Percentiles rank a stretch among this genome's conserved stretches.
phyloP scores from a whole-genome alignment of 2,113 vertebrate genomes.

The Aphelocoma coerulescens region DNA sequence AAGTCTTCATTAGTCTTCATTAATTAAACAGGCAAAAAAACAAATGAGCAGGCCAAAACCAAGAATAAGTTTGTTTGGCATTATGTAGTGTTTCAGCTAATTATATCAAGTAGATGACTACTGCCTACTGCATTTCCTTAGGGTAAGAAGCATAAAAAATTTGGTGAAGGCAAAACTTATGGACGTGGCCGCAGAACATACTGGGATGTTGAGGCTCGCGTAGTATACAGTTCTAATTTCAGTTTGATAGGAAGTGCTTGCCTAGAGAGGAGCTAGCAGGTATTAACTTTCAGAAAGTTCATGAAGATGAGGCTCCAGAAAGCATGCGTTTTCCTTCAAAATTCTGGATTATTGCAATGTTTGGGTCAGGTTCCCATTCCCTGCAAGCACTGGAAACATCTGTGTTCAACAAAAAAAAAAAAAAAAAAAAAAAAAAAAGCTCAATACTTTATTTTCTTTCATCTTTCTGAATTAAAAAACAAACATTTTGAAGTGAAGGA shows the following conservation, averaged over 20 bases:
- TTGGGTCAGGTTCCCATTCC: not conserved
- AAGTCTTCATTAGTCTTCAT: not conserved
- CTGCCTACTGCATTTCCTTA: not conserved
- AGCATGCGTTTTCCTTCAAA: not conserved
- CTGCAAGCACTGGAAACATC: constrained; percentile 29
- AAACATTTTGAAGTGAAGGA: constrained; percentile 62
- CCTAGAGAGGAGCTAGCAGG: not conserved
- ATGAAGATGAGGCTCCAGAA: not conserved
- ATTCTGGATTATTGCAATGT: not conserved
- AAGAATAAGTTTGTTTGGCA: constrained; percentile 6
- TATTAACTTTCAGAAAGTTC: not conserved
- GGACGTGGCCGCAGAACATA: not conserved
- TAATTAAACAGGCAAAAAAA: constrained; percentile 6
- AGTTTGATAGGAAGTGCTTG: not conserved
- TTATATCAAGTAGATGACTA: not conserved
- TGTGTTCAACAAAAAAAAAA: not conserved
- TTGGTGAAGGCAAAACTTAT: not conserved
- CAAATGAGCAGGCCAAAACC: not conserved
- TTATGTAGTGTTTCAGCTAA: constrained; percentile 2
- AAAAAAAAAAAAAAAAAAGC: not conserved
- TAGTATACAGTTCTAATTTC: not conserved
- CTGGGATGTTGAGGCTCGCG: not conserved
- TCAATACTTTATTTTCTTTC: constrained; percentile 56
- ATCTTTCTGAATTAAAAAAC: constrained; percentile 62
- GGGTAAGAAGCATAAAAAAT: not conserved